These are phyloP conservation scores for Nothura maculosa DNA, from an alignment of 2,797 vertebrate species.

Conservation along the genomic window DNA sequence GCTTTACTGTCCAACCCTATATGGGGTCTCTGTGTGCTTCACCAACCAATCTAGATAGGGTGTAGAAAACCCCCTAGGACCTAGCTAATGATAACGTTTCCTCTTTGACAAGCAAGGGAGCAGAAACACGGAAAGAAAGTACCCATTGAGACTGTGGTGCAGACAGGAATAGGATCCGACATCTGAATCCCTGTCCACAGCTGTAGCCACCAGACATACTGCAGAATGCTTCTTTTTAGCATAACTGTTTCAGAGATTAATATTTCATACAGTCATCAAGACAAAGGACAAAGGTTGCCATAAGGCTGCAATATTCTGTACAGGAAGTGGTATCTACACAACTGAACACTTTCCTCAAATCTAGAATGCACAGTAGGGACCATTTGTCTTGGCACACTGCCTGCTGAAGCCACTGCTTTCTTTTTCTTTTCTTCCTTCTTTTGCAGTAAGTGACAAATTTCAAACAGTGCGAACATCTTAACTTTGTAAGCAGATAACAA, in stretches of 20 bases:
- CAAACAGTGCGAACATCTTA: constrained; percentile 57
- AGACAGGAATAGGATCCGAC: constrained; percentile 7
- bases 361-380: constrained; percentile 25
- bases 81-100: not conserved
- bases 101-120: constrained; percentile 24
- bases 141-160: not conserved
- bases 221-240: constrained; percentile 29
- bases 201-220: constrained; percentile 12
- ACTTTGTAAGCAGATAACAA: constrained; percentile 72
- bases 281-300: constrained; percentile 58
- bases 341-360: constrained; percentile 48
- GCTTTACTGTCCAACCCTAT: not conserved
- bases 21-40: not conserved
- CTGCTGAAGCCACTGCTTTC: constrained; percentile 5
- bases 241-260: constrained; percentile 42
- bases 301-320: constrained; percentile 66
- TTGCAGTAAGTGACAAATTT: constrained; percentile 62
- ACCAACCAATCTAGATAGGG: not conserved
- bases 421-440: constrained; percentile 40
- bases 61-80: not conserved
- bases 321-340: constrained; percentile 52
- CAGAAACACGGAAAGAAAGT: not conserved
- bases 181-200: constrained; percentile 25
- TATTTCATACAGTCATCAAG: constrained; percentile 62
- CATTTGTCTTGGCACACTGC: constrained; percentile 52